Percentiles rank a stretch among this genome's conserved stretches.
Conservation (phyloP, 64 coral and sea anemone species). For the Actinia tenebrosa region DNA sequence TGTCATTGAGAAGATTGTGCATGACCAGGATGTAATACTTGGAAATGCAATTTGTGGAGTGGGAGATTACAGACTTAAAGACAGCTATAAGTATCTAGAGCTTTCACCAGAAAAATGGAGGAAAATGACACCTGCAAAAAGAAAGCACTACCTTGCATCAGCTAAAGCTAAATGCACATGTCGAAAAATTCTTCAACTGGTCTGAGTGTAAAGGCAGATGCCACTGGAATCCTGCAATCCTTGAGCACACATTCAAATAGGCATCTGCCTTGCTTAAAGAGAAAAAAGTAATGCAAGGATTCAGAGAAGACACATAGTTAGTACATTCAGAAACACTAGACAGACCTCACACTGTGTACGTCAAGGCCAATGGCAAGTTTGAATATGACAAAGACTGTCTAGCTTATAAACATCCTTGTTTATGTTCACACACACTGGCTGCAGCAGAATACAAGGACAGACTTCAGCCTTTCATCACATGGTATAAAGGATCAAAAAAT, state of each 20-base stretch:
- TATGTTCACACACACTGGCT: conserved; percentile 31
- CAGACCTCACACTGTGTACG: conserved; percentile 26
- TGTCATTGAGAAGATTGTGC: not conserved
- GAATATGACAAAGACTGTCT: conserved; percentile 18
- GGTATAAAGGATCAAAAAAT: conserved; percentile 24
- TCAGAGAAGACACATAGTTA: conserved; percentile 18
- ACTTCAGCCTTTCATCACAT: conserved; percentile 4
- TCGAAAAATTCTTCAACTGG: conserved; percentile 4
- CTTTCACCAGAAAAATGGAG: conserved; percentile 24
- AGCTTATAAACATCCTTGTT: conserved; percentile 31
- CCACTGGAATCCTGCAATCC: conserved; percentile 27
- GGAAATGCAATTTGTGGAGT: conserved; percentile 28
- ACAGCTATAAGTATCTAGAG: not conserved
- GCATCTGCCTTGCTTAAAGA: conserved; percentile 14
- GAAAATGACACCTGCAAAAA: conserved; percentile 34
- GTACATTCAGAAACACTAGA: conserved; percentile 27
- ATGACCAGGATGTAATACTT: conserved; percentile 32
- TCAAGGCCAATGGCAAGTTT: conserved; percentile 4
- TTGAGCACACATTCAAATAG: conserved; percentile 19
- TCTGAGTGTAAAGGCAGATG: conserved; percentile 10
- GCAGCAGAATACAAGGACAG: conserved; percentile 39
- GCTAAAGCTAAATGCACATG: conserved; percentile 29
- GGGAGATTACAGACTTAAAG: conserved; percentile 25
- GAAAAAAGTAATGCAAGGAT: conserved; percentile 31
- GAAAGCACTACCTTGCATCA: conserved; percentile 13